Evolutionary conservation across 2,797 vertebrate genomes (phyloP).

Genomic region (Lepus oiostolus): DNA sequence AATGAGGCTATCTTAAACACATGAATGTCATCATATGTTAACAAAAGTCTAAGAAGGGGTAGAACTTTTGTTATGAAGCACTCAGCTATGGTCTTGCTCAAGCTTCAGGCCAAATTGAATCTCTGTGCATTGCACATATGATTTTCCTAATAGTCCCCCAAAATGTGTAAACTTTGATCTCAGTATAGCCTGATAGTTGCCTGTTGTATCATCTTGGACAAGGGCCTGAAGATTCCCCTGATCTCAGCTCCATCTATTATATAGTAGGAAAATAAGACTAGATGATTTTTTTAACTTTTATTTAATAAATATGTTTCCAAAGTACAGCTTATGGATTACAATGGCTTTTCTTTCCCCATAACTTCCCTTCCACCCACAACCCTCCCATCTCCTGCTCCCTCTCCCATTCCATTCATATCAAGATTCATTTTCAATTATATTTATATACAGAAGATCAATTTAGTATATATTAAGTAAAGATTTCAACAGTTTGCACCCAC

Average conservation of each 20-base stretch:
- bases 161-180: conserved; percentile 33
- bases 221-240: background rate
- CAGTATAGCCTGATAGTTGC: conserved; percentile 21
- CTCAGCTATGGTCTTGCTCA: conserved; percentile 39
- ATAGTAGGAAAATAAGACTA: background rate
- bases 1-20: conserved; percentile 59
- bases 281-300: background rate
- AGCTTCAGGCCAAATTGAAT: conserved; percentile 51
- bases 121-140: background rate
- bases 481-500: too few species aligned
- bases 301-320: too few species aligned
- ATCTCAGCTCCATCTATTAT: background rate
- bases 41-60: conserved; percentile 59
- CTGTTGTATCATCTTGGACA: background rate
- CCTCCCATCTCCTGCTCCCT: too few species aligned
- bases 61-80: background rate
- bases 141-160: background rate
- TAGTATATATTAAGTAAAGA: too few species aligned
- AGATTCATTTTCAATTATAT: too few species aligned
- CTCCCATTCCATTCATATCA: too few species aligned
- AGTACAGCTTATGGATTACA: too few species aligned
- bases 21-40: conserved; percentile 60
- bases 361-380: too few species aligned
- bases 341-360: too few species aligned
- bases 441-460: too few species aligned